Evolutionary conservation across 2,888 invertebrate genomes (phyloP), one percentile per base, ranked within the genome.

Genomic region (Agonum fuliginosum): DNA sequence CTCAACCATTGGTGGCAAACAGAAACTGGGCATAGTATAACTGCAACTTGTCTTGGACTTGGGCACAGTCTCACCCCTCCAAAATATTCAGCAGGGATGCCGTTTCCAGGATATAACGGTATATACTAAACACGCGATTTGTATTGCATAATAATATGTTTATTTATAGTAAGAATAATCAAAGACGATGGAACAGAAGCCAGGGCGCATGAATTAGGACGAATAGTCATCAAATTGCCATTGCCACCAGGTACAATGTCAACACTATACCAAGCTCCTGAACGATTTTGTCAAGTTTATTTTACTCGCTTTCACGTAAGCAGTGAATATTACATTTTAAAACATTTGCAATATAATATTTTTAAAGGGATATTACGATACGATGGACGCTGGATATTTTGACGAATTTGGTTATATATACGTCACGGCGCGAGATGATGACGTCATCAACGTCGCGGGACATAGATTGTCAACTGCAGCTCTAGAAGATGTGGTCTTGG

Each of bases 1-100:
- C 86, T 97, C 71, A 97, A 98, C 86, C 95, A 98, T 86, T 98
- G 97, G 97, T 98, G 98, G 97, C 98, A 98, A 88, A 97, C 98
- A 1, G 98, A 98, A 87, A 95, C 96, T 0, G 97, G 97, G 0
- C 95, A 96, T 78, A 93, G 97, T 0, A 94, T 98, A 76, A 95
- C 97, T 0, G 94, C 96, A 0, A 92, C 94, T 0, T 95, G 95
- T 83, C 84, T 94, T 5, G 97, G 96, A 0, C 91, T 95, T 46
- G 92, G 91, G 0, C 91, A 94, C 43, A 92, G 89, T 83, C 88
- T 91, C 0, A 89, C 90, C 79, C 94, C 95, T 0, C 95, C 95
- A 0, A 91, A 90, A 80, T 92, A 92, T 81, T 92, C 94, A 0
- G 93, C 96, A 0, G 98, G 98, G 0, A 91, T 95, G 86, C 94